Evolutionary conservation across 2,797 vertebrate genomes (phyloP).

Genomic region (Sciaenops ocellatus): DNA sequence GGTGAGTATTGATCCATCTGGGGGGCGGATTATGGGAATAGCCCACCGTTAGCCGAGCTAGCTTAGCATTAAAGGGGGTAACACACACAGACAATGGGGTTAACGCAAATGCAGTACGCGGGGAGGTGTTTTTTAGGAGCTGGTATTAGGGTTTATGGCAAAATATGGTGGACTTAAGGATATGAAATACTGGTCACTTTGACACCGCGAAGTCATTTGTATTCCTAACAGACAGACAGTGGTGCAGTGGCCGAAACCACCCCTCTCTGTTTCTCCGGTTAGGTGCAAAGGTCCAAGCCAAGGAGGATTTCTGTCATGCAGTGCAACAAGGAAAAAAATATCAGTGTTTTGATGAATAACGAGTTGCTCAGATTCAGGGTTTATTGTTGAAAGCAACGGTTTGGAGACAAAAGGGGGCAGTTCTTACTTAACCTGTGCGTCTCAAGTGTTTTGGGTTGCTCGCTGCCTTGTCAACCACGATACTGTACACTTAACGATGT

Average conservation of each 20-base stretch:
- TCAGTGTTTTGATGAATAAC: constrained; percentile 41
- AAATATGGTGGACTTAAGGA: background rate
- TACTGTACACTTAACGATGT: constrained; percentile 4
- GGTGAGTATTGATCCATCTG: constrained; percentile 78
- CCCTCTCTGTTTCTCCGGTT: constrained; percentile 53
- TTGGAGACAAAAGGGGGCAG: constrained; percentile 48
- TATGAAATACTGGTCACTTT: constrained; percentile 26
- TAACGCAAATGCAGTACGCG: constrained; percentile 41
- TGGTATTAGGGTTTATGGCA: background rate
- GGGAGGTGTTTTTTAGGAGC: constrained; percentile 39
- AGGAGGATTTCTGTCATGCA: constrained; percentile 61
- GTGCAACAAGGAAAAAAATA: constrained; percentile 31
- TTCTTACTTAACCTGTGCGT: constrained; percentile 33
- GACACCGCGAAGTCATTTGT: constrained; percentile 76
- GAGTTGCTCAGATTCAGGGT: constrained; percentile 12
- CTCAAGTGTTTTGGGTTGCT: constrained; percentile 49
- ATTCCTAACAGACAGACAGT: constrained; percentile 79
- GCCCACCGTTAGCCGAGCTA: constrained; percentile 77
- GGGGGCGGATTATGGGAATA: constrained; percentile 75
- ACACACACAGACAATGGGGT: constrained; percentile 77
- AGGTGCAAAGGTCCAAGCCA: constrained; percentile 75
- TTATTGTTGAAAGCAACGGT: constrained; percentile 23
- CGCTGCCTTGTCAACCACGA: constrained; percentile 52
- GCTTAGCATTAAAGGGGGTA: constrained; percentile 81
- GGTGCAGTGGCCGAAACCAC: constrained; percentile 81